Conservation (phyloP, 37 sponge, comb jelly and placozoan genomes). For the Hormiphora californensis region DNA sequence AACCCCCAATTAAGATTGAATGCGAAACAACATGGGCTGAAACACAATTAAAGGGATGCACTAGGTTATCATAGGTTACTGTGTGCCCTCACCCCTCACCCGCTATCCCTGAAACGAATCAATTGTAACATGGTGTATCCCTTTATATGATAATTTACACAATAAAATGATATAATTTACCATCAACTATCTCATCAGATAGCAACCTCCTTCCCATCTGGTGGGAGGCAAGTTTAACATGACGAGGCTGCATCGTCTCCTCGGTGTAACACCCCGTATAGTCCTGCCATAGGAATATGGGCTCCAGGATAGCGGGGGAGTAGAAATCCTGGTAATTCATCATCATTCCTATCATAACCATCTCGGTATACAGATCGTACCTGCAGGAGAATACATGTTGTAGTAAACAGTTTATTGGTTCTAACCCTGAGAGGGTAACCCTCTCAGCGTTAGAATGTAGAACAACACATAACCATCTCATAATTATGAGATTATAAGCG, state of each 20-base stretch:
- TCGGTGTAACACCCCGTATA: slow-evolving; percentile 27
- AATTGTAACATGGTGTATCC: too few relatives aligned
- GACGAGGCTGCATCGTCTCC: not conserved
- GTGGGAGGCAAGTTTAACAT: not conserved
- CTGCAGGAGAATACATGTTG: not conserved
- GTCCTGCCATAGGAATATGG: slow-evolving; percentile 5
- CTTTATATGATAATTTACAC: too few relatives aligned
- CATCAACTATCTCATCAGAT: slow-evolving; percentile 18
- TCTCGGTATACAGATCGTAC: slow-evolving; percentile 37
- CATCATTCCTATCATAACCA: slow-evolving; percentile 34
- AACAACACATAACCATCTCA: too few relatives aligned
- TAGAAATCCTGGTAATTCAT: slow-evolving; percentile 16
- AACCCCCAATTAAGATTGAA: too few relatives aligned
- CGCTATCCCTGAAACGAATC: too few relatives aligned
- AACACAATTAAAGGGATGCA: not conserved
- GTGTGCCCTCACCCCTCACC: too few relatives aligned
- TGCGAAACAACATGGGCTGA: not conserved
- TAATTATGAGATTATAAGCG: too few relatives aligned
- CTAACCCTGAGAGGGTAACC: too few relatives aligned
- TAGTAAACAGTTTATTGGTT: too few relatives aligned
- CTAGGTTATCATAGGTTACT: too few relatives aligned
- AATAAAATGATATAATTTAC: not conserved
- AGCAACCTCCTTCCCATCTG: not conserved
- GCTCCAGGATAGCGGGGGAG: not conserved
- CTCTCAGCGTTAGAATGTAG: too few relatives aligned